Evolutionary conservation across 2,797 vertebrate genomes (phyloP), one percentile per base, ranked within the genome.

Genomic region (Borostomias antarcticus): DNA sequence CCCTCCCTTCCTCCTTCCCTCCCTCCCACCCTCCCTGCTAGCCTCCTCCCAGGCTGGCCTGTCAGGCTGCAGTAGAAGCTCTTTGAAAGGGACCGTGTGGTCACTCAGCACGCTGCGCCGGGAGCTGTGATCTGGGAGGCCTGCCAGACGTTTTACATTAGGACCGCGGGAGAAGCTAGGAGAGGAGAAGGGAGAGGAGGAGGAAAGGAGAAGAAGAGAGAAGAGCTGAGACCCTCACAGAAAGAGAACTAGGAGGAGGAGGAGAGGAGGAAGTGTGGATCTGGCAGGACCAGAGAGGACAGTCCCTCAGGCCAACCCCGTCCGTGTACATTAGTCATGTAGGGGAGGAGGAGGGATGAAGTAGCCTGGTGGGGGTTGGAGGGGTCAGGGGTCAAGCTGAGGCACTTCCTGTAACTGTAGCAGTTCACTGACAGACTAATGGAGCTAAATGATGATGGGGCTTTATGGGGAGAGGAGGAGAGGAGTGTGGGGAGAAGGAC

Each of bases 371-470:
- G 67, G 64, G 23, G n/a, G 21, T 25, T 37, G 15, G 40, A n/a
- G 70, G 74, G 40, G 32, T 62, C 19, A 9, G 40, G 60, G 76
- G 74, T 73, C 68, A 73, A 80, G 82, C 82, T 72, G 81, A 80
- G 77, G 78, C 71, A 76, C 81, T 89, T 90, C 85, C 81, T 85
- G 91, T 86, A 90, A 91, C 82, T 35, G 29, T 77, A 90, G 83
- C 79, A 75, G 70, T 62, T 66, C 73, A 79, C 74, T 85, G 87
- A 90, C 87, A 86, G 78, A 79, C 81, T 90, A 91, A 91, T 88
- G 80, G 89, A 85, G 81, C 74, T 81, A 83, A 88, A 87, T 88
- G 85, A 89, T 88, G 83, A 87, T 78, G 79, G 82, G 75, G 72
- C 76, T 81, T 81, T 78, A 70, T n/a, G n/a, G n/a, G 40, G n/a